Percentiles rank a stretch among this genome's conserved stretches.
Conservation (phyloP, 2,797 vertebrate species). For the Phataginus tricuspis region DNA sequence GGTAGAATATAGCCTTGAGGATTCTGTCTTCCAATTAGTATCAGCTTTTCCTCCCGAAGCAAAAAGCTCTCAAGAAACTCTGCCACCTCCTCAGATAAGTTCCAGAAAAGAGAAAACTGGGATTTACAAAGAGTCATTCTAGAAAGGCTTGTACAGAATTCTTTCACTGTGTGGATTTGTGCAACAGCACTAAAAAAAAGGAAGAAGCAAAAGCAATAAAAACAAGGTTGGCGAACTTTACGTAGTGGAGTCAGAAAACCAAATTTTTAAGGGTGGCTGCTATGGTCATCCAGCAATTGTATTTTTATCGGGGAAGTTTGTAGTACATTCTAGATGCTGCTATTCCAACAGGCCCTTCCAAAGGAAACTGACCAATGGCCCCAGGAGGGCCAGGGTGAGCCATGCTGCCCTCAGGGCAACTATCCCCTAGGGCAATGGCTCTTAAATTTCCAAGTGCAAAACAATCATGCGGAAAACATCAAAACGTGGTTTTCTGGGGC, state of each 20-base stretch:
- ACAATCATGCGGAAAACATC: background rate
- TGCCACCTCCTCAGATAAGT: background rate
- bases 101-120: background rate
- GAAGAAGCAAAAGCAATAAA: too few relatives aligned
- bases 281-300: background rate
- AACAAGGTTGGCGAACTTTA: too few relatives aligned
- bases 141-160: background rate
- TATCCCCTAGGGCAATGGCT: background rate
- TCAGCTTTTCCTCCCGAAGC: background rate
- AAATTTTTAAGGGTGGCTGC: too few relatives aligned
- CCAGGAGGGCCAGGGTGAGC: background rate
- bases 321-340: background rate
- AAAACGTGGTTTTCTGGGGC: background rate
- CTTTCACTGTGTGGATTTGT: background rate
- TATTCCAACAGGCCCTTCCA: background rate
- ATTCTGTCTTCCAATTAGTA: background rate
- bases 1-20: background rate
- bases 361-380: background rate
- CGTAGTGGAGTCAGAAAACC: too few relatives aligned
- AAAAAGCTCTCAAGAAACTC: background rate
- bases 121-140: background rate
- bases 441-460: background rate
- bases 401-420: background rate
- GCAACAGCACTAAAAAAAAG: too few relatives aligned
- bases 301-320: background rate